Evolutionary conservation across 2,797 vertebrate genomes (phyloP).

Genomic region (Sorex maritimensis): DNA sequence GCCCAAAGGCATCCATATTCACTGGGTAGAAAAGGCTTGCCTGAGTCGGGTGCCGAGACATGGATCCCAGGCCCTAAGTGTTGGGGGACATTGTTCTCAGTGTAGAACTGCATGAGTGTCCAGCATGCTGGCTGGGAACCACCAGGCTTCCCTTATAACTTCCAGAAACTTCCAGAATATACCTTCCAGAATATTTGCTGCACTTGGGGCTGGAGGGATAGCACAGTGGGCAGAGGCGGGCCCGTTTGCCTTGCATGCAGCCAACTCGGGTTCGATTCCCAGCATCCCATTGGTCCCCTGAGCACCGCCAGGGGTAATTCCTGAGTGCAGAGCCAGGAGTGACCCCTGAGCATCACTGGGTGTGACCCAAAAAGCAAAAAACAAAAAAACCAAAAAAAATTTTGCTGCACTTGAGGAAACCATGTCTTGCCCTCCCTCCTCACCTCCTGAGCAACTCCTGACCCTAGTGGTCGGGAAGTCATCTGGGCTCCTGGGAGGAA

Average conservation of each 20-base stretch:
- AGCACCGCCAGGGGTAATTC: no score
- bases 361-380: no score
- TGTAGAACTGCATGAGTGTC: neutral
- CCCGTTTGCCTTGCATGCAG: no score
- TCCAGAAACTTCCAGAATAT: neutral
- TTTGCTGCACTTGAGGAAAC: neutral
- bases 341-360: no score
- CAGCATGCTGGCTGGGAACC: neutral
- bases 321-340: no score
- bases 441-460: neutral
- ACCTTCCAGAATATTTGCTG: neutral
- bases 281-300: no score
- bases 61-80: neutral
- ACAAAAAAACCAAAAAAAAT: no score
- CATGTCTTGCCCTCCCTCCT: neutral
- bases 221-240: no score
- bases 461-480: neutral
- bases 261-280: no score
- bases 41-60: neutral
- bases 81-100: neutral
- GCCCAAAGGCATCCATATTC: neutral
- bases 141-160: neutral
- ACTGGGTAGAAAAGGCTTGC: neutral
- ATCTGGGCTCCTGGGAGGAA: conserved; percentile 21
- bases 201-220: neutral